Conservation (phyloP, 2,888 invertebrate genomes). For the Thera obeliscata region DNA sequence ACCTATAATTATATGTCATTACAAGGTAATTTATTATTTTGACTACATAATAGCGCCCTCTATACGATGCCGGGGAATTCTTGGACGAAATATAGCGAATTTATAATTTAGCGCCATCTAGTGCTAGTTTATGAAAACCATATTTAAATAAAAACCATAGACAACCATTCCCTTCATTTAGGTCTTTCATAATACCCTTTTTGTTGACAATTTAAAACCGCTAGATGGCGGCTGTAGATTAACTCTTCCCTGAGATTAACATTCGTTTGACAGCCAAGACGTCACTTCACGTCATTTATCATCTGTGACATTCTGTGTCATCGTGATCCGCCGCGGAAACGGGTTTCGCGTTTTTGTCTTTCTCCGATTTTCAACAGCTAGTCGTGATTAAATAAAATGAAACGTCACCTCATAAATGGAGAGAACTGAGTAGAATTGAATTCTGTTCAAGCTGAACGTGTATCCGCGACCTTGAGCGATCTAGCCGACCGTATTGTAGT, state of each 20-base stretch:
- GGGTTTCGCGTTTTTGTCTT: conserved; percentile 57
- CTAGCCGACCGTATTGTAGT: conserved; percentile 55
- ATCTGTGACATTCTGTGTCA: conserved; percentile 32
- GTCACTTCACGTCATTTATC: conserved; percentile 23
- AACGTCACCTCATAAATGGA: conserved; percentile 64
- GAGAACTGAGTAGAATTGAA: conserved; percentile 55
- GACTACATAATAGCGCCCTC: too few relatives aligned
- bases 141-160: conserved; percentile 38
- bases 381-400: conserved; percentile 58
- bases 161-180: conserved; percentile 31
- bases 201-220: neutral
- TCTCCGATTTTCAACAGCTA: conserved; percentile 57
- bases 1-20: too few relatives aligned
- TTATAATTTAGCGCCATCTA: conserved; percentile 43
- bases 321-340: conserved; percentile 44
- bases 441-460: conserved; percentile 55
- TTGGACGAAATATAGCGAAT: too few relatives aligned
- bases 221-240: conserved; percentile 38
- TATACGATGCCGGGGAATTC: too few relatives aligned
- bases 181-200: conserved; percentile 46
- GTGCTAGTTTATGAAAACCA: neutral
- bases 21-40: too few relatives aligned
- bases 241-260: neutral
- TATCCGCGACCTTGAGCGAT: conserved; percentile 63
- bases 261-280: conserved; percentile 14